Percentiles rank a stretch among this genome's conserved stretches.
phyloP scores from a whole-genome alignment of 2,797 vertebrate genomes.

The Florisuga fusca region DNA sequence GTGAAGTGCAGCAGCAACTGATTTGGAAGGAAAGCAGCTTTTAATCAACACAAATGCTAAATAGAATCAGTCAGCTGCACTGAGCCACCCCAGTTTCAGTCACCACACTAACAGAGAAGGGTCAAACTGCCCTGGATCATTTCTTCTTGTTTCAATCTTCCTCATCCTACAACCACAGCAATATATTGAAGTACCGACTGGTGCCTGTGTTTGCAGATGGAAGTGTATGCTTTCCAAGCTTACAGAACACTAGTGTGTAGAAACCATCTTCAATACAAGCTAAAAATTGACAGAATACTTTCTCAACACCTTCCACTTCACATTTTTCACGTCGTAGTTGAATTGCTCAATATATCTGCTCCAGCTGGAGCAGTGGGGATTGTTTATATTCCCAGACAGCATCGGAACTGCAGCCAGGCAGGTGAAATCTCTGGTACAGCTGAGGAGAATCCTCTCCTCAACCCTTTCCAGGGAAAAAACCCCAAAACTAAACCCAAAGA shows the following conservation, averaged over 20 bases:
- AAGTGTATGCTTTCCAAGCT: neutral
- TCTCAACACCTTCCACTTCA: neutral
- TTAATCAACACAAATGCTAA: neutral
- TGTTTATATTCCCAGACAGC: neutral
- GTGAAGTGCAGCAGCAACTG: neutral
- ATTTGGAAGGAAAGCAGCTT: neutral
- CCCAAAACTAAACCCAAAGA: neutral
- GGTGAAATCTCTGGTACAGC: neutral
- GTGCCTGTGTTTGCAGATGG: neutral
- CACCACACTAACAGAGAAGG: neutral
- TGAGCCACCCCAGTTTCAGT: neutral
- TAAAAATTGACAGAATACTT: neutral
- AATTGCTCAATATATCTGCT: neutral
- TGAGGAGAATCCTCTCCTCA: neutral
- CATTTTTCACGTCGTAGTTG: neutral
- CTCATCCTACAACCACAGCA: neutral
- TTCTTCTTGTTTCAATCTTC: neutral
- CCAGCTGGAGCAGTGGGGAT: neutral
- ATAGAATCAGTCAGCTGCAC: rapidly evolving
- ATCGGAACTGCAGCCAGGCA: rapidly evolving
- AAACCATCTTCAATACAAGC: neutral
- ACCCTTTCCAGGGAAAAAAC: rapidly evolving
- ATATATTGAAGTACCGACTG: rapidly evolving
- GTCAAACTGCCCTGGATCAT: neutral
- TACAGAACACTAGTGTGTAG: neutral